Conservation (phyloP, 2,113 vertebrate genomes). For the Okapia johnstoni region DNA sequence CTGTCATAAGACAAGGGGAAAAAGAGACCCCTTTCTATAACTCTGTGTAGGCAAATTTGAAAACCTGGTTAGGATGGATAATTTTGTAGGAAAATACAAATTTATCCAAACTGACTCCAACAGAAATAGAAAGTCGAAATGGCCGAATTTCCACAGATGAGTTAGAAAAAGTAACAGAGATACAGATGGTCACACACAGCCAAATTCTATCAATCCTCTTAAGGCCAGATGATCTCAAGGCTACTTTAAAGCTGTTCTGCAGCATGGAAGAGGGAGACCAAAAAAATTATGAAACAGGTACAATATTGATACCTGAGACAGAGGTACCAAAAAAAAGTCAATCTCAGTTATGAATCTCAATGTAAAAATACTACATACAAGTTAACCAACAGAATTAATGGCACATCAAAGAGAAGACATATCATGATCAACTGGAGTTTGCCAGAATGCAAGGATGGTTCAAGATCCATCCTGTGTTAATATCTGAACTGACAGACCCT, state of each 20-base stretch:
- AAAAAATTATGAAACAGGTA: too few relatives aligned
- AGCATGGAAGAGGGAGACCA: neutral
- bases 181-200: neutral
- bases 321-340: neutral
- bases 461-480: neutral
- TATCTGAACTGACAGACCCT: neutral
- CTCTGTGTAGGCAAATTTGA: neutral
- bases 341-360: neutral
- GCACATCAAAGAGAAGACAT: neutral
- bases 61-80: neutral
- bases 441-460: neutral
- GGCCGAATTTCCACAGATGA: neutral
- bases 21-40: neutral
- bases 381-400: neutral
- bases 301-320: neutral
- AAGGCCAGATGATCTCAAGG: neutral
- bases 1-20: neutral
- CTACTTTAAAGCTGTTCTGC: neutral
- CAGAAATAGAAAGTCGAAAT: neutral
- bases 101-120: neutral
- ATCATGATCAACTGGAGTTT: neutral
- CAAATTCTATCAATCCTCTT: neutral
- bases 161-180: neutral
- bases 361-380: neutral
- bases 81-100: neutral